phyloP scores from a whole-genome alignment of 2,797 vertebrate genomes.

The Sebastes iracundus region DNA sequence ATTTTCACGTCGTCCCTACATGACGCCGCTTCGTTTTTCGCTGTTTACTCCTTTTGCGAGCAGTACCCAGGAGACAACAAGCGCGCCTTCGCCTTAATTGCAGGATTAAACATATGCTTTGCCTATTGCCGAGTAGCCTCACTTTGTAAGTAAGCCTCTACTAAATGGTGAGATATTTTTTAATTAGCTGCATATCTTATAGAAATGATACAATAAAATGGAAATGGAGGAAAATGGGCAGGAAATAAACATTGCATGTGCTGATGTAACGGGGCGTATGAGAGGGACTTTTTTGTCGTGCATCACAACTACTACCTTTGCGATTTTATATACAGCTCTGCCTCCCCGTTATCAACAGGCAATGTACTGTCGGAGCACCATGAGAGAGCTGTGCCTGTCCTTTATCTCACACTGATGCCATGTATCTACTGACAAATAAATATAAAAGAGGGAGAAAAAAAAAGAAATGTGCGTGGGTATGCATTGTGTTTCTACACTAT shows the following conservation, averaged over 20 bases:
- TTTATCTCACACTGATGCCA: constrained; percentile 37
- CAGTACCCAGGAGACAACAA: constrained; percentile 54
- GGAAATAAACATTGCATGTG: constrained; percentile 1
- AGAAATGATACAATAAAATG: constrained; percentile 48
- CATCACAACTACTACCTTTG: constrained; percentile 11
- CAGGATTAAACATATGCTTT: constrained; percentile 77
- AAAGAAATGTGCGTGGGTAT: constrained; percentile 59
- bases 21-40: constrained; percentile 40
- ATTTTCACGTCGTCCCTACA: constrained; percentile 14
- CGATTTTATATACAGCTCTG: constrained; percentile 44
- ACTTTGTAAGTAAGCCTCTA: constrained; percentile 66
- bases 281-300: constrained; percentile 26
- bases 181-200: constrained; percentile 74
- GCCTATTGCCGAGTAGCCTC: constrained; percentile 58
- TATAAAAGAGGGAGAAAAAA: constrained; percentile 34
- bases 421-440: constrained; percentile 63
- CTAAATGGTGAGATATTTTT: constrained; percentile 72
- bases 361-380: constrained; percentile 24
- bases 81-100: constrained; percentile 68
- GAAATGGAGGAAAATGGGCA: constrained; percentile 29
- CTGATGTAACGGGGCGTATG: neutral
- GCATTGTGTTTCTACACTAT: constrained; percentile 70
- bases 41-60: constrained; percentile 53
- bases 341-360: constrained; percentile 50
- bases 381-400: constrained; percentile 20